These are phyloP conservation scores for Steromphala cineraria DNA, from an alignment of 2,888 invertebrate genomes.

Conservation along the genomic window DNA sequence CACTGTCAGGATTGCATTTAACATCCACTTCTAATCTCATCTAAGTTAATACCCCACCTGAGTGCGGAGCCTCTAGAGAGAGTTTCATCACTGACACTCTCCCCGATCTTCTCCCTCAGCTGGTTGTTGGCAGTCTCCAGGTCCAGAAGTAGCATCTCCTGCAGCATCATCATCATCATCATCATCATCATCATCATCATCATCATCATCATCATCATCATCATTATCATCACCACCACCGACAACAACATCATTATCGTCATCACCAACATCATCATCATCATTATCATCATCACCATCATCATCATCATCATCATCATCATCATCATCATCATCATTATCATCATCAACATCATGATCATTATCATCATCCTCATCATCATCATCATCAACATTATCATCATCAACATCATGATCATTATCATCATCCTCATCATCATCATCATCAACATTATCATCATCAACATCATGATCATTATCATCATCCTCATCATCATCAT, in stretches of 20 bases:
- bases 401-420: neutral
- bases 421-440: neutral
- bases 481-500: neutral
- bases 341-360: slow-evolving; percentile 6
- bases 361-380: slow-evolving; percentile 2
- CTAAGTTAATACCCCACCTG: no score
- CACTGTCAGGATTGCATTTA: no score
- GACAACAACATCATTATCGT: slow-evolving; percentile 18
- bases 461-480: neutral
- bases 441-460: neutral
- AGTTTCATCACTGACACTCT: slow-evolving; percentile 8
- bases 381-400: neutral
- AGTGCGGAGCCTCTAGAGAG: neutral
- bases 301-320: neutral
- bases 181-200: neutral
- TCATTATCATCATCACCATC: neutral
- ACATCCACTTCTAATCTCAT: no score
- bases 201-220: slow-evolving; percentile 23
- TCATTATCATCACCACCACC: slow-evolving; percentile 24
- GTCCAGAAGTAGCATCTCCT: neutral
- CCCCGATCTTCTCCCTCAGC: slow-evolving; percentile 9
- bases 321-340: slow-evolving; percentile 12
- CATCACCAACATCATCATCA: neutral
- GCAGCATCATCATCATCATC: neutral
- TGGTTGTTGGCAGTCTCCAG: neutral